Percentiles rank a stretch among this genome's conserved stretches.
Evolutionary conservation across 2,797 vertebrate species (phyloP).

Genomic region (Enteromius argenteus): DNA sequence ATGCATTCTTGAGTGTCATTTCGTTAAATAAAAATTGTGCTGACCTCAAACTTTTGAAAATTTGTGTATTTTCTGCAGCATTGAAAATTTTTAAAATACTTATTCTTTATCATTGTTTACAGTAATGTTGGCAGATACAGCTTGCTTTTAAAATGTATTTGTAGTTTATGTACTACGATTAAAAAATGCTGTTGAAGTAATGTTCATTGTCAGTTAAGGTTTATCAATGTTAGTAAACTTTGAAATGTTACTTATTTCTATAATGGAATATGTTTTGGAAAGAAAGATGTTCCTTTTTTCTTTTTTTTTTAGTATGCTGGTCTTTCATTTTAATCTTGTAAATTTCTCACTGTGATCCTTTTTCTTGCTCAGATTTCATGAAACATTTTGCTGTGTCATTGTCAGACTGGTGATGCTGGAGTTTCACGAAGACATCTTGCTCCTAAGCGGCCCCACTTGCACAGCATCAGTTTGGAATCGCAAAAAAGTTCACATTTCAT

Average conservation of each 20-base stretch:
- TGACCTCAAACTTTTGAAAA: background rate
- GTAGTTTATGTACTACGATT: background rate
- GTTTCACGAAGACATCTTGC: background rate
- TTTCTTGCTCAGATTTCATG: background rate
- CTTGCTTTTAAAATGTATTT: background rate
- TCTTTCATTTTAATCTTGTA: background rate
- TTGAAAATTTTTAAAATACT: background rate
- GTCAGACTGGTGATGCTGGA: conserved; percentile 7
- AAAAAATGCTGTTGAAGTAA: background rate
- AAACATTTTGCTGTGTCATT: conserved; percentile 32
- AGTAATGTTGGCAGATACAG: background rate
- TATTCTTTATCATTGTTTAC: background rate
- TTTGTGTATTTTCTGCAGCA: background rate
- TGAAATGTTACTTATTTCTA: background rate
- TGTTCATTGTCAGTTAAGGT: background rate
- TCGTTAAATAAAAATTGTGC: background rate
- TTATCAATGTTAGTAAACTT: background rate
- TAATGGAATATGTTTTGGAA: background rate
- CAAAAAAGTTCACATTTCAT: background rate
- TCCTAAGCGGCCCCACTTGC: background rate
- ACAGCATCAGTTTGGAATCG: background rate
- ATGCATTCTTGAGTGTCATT: background rate
- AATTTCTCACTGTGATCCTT: background rate
- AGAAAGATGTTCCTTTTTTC: background rate
- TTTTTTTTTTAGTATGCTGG: background rate